These are phyloP conservation scores for Labrus mixtus DNA, from an alignment of 2,113 vertebrate genomes.

Conservation along the genomic window DNA sequence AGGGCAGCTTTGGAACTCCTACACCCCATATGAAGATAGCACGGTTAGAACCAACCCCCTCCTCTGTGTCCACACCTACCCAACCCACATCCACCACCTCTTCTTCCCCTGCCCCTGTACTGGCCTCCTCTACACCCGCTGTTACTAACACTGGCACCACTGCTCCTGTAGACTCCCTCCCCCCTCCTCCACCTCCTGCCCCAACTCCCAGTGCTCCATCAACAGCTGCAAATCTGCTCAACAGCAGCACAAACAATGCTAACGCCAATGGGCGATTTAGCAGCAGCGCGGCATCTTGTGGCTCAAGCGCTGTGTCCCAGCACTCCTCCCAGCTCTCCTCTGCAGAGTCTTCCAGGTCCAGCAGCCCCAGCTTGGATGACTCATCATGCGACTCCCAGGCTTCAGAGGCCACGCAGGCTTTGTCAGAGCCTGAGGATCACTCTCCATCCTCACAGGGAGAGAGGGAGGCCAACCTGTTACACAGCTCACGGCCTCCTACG, in stretches of 20 bases:
- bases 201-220: constrained; percentile 52
- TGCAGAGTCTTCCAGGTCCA: constrained; percentile 96
- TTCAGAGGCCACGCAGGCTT: constrained; percentile 91
- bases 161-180: constrained; percentile 64
- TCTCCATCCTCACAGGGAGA: constrained; percentile 83
- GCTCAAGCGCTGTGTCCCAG: constrained; percentile 94
- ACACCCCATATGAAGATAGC: constrained; percentile 93
- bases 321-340: constrained; percentile 98
- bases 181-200: constrained; percentile 76
- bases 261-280: constrained; percentile 89
- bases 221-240: constrained; percentile 70
- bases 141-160: constrained; percentile 50
- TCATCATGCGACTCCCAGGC: constrained; percentile 97
- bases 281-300: constrained; percentile 92
- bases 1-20: constrained; percentile 85
- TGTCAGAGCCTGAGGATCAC: constrained; percentile 87
- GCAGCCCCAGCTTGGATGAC: constrained; percentile 93
- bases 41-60: constrained; percentile 86
- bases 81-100: constrained; percentile 62
- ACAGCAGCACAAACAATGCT: constrained; percentile 79
- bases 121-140: constrained; percentile 60
- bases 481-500: constrained; percentile 83
- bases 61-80: constrained; percentile 63
- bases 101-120: constrained; percentile 61
- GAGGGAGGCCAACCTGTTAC: constrained; percentile 80